Conservation (phyloP, 2,888 invertebrate species). For the Autographa gamma region DNA sequence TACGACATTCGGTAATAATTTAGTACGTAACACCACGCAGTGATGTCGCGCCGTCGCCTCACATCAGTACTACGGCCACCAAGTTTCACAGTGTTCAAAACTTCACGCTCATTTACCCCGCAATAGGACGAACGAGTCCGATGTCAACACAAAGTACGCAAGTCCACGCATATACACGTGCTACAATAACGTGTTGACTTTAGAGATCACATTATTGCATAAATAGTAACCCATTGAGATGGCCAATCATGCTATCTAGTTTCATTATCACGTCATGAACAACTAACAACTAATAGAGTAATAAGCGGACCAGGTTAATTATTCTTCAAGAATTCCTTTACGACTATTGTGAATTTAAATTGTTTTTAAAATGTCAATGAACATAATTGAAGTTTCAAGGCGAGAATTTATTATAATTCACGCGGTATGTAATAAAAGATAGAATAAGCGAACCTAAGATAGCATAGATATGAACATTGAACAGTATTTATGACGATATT, state of each 20-base stretch:
- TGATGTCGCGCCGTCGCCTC: background rate
- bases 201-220: constrained; percentile 10
- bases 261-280: constrained; percentile 14
- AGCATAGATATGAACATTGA: background rate
- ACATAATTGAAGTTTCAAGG: constrained; percentile 33
- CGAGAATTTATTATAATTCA: constrained; percentile 9
- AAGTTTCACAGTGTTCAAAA: background rate
- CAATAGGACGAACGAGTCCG: background rate
- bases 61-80: constrained; percentile 1
- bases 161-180: constrained; percentile 5
- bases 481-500: constrained; percentile 8
- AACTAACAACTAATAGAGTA: constrained; percentile 9
- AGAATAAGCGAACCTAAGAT: background rate
- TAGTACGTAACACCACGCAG: background rate
- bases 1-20: constrained; percentile 6
- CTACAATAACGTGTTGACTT: constrained; percentile 2
- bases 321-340: constrained; percentile 34
- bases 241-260: constrained; percentile 19
- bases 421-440: constrained; percentile 1
- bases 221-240: constrained; percentile 8
- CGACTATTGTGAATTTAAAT: constrained; percentile 5
- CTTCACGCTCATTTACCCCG: background rate
- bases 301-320: constrained; percentile 4
- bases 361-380: constrained; percentile 23
- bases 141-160: constrained; percentile 7